Evolutionary conservation across 1,140 invertebrate genomes (phyloP).

Genomic region (Epicauta chinensis): DNA sequence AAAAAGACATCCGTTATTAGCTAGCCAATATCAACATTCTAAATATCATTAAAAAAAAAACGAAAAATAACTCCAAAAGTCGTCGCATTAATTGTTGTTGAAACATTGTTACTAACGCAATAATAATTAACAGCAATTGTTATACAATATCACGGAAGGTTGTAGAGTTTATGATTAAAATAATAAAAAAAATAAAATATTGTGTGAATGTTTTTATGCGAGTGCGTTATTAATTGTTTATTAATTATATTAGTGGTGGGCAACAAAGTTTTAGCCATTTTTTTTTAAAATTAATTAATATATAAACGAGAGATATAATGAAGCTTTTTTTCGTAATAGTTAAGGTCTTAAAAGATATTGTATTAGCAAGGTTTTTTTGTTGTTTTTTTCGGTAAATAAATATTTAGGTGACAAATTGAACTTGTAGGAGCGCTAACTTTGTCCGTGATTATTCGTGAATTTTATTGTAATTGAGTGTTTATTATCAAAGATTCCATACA

Average conservation of each 20-base stretch:
- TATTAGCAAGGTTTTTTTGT: no score
- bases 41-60: slow-evolving; percentile 10
- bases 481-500: slow-evolving; percentile 6
- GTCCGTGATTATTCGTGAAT: slow-evolving; percentile 16
- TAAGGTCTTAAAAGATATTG: no score
- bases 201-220: slow-evolving; percentile 11
- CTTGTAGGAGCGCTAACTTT: slow-evolving; percentile 8
- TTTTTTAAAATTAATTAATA: no score
- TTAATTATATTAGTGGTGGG: no score
- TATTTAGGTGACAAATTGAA: slow-evolving; percentile 6
- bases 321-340: no score
- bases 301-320: no score
- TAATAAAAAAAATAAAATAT: slow-evolving; percentile 9
- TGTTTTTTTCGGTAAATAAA: slow-evolving; percentile 5
- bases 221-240: no score
- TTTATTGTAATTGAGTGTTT: slow-evolving; percentile 15
- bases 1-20: slow-evolving; percentile 5
- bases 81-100: slow-evolving; percentile 14
- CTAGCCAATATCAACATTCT: slow-evolving; percentile 12
- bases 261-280: no score
- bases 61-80: slow-evolving; percentile 6
- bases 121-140: slow-evolving; percentile 17
- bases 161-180: neutral
- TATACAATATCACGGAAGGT: slow-evolving; percentile 14
- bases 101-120: slow-evolving; percentile 15